Evolutionary conservation across 2,888 invertebrate species (phyloP).

Genomic region (Nysson spinosus): DNA sequence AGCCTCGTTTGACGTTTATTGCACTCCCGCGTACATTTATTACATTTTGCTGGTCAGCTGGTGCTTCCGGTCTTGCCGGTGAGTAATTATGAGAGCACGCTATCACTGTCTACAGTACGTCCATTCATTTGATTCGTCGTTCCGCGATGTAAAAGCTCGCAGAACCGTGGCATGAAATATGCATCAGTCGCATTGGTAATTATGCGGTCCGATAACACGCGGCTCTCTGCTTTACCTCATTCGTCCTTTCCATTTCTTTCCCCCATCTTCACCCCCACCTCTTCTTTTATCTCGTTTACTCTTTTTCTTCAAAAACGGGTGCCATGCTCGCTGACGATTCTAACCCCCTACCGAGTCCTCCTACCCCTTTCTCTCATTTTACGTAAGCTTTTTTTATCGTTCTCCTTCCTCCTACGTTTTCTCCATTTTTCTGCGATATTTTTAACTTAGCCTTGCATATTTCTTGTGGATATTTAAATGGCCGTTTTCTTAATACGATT

Average conservation of each 20-base stretch:
- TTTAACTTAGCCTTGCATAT: background rate
- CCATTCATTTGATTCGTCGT: slow-evolving; percentile 43
- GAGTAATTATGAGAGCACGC: slow-evolving; percentile 54
- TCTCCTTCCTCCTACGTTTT: background rate
- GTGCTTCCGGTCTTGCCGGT: slow-evolving; percentile 32
- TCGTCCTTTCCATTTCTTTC: background rate
- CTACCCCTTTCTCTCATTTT: too few relatives aligned
- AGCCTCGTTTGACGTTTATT: slow-evolving; percentile 52
- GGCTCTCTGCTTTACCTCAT: slow-evolving; percentile 6
- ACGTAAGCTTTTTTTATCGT: too few relatives aligned
- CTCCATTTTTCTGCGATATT: background rate
- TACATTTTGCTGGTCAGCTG: slow-evolving; percentile 26
- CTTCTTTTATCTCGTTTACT: background rate
- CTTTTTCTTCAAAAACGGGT: background rate
- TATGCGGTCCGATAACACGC: slow-evolving; percentile 51
- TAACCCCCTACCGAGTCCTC: too few relatives aligned
- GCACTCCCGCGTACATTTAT: slow-evolving; percentile 55
- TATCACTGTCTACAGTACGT: slow-evolving; percentile 47
- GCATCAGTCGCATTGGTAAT: slow-evolving; percentile 59
- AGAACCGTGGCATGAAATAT: slow-evolving; percentile 51
- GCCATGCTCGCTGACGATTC: too few relatives aligned
- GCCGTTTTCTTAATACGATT: slow-evolving; percentile 1
- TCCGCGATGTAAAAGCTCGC: slow-evolving; percentile 47
- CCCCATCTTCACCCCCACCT: background rate
- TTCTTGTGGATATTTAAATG: background rate